Evolutionary conservation across 2,797 vertebrate species (phyloP), one percentile per base, ranked within the genome.

Genomic region (Cetoscarus ocellatus): DNA sequence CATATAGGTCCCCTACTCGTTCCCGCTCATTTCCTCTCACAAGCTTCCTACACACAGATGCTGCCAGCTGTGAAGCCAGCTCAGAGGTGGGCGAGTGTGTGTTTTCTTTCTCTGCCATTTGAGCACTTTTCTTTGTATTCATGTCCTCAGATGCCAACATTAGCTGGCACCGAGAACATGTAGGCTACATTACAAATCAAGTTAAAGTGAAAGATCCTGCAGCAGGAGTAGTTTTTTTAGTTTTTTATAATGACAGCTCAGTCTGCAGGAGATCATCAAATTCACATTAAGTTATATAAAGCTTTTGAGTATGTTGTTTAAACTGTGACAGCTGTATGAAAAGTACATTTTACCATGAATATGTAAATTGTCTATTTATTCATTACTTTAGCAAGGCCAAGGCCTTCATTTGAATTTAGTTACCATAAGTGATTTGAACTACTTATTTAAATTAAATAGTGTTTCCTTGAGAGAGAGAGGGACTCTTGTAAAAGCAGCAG

Each of bases 1-100:
- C 62, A 44, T 58, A 42, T 71, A 47, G 64, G 52, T 66, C 18
- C 27, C 1, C 48, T 67, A 54, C 58, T 48, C 75, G 58, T 43
- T 75, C 61, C 62, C 78, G 79, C 50, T 72, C 66, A 64, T 79
- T 75, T 70, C 70, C 72, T 57, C 53, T 81, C 67, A 27, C 47
- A 54, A 56, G 43, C 68, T 60, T 70, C 73, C 75, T 60, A 71
- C 69, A 51, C 48, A 45, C 45, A 43, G 34, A 66, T 55, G 57
- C 54, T 60, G 76, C 63, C 69, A 81, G 75, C 66, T 67, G 77
- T 38, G 58, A 15, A 67, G 48, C 8, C 17, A 44, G 49, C 8
- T 1, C 67, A 5, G 40, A 44, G 39, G 55, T 74, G 53, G 66
- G 67, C 54, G 36, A 13, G n/a, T 7, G 19, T 34, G 8, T 19